A percentile compares a stretch with the other conserved stretches of the same genome.
These are phyloP conservation scores for Eulimnadia texana DNA, from an alignment of 1,140 invertebrate genomes.

Conservation along the genomic window DNA sequence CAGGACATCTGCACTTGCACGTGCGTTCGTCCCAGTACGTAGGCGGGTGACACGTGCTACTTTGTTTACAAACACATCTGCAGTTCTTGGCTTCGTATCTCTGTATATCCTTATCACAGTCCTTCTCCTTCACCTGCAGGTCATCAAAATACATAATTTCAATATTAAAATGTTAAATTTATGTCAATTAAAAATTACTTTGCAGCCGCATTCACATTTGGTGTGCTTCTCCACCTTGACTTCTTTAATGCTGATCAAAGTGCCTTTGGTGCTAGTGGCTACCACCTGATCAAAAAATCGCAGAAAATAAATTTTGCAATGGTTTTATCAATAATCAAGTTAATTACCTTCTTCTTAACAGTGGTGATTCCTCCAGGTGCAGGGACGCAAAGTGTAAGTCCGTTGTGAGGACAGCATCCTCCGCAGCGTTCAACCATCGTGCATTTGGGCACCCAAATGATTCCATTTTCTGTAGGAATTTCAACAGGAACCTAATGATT, in stretches of 20 bases:
- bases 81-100: slow-evolving; percentile 10
- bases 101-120: slow-evolving; percentile 6
- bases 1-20: slow-evolving; percentile 11
- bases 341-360: slow-evolving; percentile 15
- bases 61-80: slow-evolving; percentile 8
- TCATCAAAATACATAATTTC: no score
- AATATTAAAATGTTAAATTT: no score
- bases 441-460: slow-evolving; percentile 7
- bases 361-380: slow-evolving; percentile 8
- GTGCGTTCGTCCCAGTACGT: slow-evolving; percentile 11
- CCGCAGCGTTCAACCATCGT: slow-evolving; percentile 12
- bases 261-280: slow-evolving; percentile 1
- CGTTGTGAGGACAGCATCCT: slow-evolving; percentile 16
- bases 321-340: no score
- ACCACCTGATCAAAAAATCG: neutral
- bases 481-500: slow-evolving; percentile 5
- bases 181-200: slow-evolving; percentile 8
- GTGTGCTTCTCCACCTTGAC: slow-evolving; percentile 10
- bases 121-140: slow-evolving; percentile 1
- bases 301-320: neutral
- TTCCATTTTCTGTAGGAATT: slow-evolving; percentile 12
- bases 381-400: slow-evolving; percentile 9
- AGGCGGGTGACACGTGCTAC: neutral
- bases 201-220: slow-evolving; percentile 12
- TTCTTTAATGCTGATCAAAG: neutral